Base-by-base conservation (phyloP, 1,140 invertebrate genomes). In the Physella acuta region DNA sequence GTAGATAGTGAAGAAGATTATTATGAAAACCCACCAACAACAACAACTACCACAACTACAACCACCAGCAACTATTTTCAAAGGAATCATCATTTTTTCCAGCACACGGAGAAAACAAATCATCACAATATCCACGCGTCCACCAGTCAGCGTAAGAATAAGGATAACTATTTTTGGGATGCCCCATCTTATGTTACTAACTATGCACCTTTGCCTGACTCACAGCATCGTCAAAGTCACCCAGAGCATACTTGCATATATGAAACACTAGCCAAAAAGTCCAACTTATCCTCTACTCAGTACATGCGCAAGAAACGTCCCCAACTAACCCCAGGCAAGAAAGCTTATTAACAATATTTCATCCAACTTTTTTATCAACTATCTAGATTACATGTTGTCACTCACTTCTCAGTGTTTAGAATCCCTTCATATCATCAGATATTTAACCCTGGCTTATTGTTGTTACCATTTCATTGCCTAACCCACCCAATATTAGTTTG, bases 201-300 rank as follows among this genome's bases (percentile, higher is more conserved):
- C 24, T 33, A 65, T 37, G 30, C 62, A 51, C 20, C 39, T 49
- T 28, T 33, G 16, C 28, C 36, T 30, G 39, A 44, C 60, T 49
- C 39, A 62, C 39, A 66, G 51, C 56, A 68, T 60, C 66, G 30
- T 30, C 24, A 68, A 17, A 37, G n/a, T 31, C 71, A 74, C 56
- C 68, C 65, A 26, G 71, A 71, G 28, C 80, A 82, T 72, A 79
- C 76, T 71, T 82, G 80, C 69, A 75, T 82, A 58, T 82, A 80
- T 76, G 79, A 82, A 75, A 82, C 80, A 56, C 69, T 82, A 71
- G 79, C 79, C 71, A 82, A 82, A 77, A 77, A 76, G 75, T 80
- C 79, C 74, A 82, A 82, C 75, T 74, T 82, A 71, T 79, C 80
- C 49, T 70, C 76, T 36, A 64, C 68, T 62, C 79, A 82, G 74